These are phyloP conservation scores for Cyprinodon variegatus DNA, from an alignment of 2,113 vertebrate species.

Conservation along the genomic window DNA sequence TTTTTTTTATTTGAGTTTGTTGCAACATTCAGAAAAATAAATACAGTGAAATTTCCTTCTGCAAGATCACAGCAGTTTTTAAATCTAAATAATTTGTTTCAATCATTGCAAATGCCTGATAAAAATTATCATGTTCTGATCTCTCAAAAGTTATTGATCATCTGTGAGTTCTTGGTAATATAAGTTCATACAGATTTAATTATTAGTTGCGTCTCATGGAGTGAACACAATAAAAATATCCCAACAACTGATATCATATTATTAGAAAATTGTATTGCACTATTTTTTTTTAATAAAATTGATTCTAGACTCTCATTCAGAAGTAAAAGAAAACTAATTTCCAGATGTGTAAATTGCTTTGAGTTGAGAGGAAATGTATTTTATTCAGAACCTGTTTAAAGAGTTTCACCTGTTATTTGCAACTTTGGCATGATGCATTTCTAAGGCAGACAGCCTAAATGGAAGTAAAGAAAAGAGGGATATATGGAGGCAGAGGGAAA, in stretches of 20 bases:
- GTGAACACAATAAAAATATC: neutral
- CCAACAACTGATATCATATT: neutral
- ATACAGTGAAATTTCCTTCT: neutral
- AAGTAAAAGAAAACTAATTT: neutral
- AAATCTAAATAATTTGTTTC: neutral
- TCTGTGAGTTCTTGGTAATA: neutral
- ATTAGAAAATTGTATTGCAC: neutral
- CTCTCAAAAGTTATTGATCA: too few species aligned
- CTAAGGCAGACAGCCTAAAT: slow-evolving; percentile 62
- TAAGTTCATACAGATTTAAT: neutral
- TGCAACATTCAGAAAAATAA: neutral
- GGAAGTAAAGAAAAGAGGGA: slow-evolving; percentile 53
- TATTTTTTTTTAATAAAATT: slow-evolving; percentile 6
- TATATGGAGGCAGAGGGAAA: slow-evolving; percentile 61
- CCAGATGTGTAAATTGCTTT: slow-evolving; percentile 18
- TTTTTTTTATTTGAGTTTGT: neutral
- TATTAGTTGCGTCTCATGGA: neutral
- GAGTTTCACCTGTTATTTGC: slow-evolving; percentile 69
- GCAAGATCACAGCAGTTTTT: neutral
- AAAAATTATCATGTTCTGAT: neutral
- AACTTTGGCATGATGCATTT: slow-evolving; percentile 65
- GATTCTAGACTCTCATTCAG: neutral
- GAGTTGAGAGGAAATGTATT: slow-evolving; percentile 47
- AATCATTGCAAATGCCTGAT: neutral
- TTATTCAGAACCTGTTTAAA: slow-evolving; percentile 49